Evolutionary conservation across 2,113 vertebrate genomes (phyloP).

Genomic region (Girardinichthys multiradiatus): DNA sequence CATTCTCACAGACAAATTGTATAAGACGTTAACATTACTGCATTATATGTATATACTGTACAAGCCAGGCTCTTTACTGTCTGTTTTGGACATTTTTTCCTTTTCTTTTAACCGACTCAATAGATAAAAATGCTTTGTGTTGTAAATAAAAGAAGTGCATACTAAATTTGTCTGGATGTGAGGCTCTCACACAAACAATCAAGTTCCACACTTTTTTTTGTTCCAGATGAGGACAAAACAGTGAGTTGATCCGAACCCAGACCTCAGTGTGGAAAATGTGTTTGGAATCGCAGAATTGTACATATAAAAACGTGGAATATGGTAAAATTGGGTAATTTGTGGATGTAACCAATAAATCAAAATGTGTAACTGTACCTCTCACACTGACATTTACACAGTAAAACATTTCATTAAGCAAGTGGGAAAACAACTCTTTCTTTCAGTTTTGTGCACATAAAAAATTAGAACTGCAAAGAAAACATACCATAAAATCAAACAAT

Average conservation of each 20-base stretch:
- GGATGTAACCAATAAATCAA: no score
- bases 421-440: no score
- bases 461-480: background rate
- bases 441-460: background rate
- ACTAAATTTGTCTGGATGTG: constrained; percentile 39
- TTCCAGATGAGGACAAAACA: background rate
- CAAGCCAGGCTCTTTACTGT: constrained; percentile 52
- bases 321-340: no score
- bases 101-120: constrained; percentile 31
- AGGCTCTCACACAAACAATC: constrained; percentile 14
- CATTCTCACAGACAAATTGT: constrained; percentile 29
- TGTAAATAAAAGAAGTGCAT: constrained; percentile 74
- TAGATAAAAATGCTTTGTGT: constrained; percentile 63
- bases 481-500: background rate
- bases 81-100: constrained; percentile 38
- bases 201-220: background rate
- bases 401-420: no score
- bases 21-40: constrained; percentile 36
- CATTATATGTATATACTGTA: constrained; percentile 58
- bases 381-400: no score
- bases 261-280: no score
- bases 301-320: no score
- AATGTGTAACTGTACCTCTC: no score
- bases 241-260: no score
- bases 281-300: no score